Evolutionary conservation across 30 jellyfish, hydroid and myxozoan species (phyloP).

Genomic region (Nemopilema nomurai): DNA sequence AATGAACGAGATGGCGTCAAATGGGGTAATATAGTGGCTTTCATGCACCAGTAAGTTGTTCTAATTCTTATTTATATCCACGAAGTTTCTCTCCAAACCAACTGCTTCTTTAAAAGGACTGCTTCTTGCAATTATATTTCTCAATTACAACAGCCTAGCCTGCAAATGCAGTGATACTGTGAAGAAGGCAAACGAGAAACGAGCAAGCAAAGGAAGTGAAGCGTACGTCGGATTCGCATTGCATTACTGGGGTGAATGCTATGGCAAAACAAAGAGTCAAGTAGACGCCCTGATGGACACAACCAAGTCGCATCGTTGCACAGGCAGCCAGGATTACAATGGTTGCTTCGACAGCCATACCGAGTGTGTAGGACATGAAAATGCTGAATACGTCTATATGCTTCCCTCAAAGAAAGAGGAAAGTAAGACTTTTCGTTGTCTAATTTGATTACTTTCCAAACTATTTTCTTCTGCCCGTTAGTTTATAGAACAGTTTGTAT

Average conservation of each 20-base stretch:
- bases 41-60: constrained; percentile 13
- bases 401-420: neutral
- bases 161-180: constrained; percentile 12
- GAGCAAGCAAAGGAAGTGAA: neutral
- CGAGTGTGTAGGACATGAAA: constrained; percentile 12
- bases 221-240: constrained; percentile 48
- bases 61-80: neutral
- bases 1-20: constrained; percentile 3
- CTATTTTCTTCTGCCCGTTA: too few relatives aligned
- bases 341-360: constrained; percentile 7
- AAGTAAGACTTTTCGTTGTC: neutral
- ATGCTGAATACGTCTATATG: constrained; percentile 13
- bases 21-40: constrained; percentile 24
- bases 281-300: neutral
- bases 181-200: constrained; percentile 4
- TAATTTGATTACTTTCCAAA: too few relatives aligned
- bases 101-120: neutral
- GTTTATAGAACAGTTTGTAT: too few relatives aligned
- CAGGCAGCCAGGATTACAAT: neutral
- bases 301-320: constrained; percentile 3
- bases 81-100: neutral
- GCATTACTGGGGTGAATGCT: constrained; percentile 49
- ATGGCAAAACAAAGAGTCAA: constrained; percentile 20
- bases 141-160: constrained; percentile 15
- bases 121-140: neutral